These are phyloP conservation scores for Aspidiotus rigidus DNA, from an alignment of 2,888 invertebrate species.

Conservation along the genomic window DNA sequence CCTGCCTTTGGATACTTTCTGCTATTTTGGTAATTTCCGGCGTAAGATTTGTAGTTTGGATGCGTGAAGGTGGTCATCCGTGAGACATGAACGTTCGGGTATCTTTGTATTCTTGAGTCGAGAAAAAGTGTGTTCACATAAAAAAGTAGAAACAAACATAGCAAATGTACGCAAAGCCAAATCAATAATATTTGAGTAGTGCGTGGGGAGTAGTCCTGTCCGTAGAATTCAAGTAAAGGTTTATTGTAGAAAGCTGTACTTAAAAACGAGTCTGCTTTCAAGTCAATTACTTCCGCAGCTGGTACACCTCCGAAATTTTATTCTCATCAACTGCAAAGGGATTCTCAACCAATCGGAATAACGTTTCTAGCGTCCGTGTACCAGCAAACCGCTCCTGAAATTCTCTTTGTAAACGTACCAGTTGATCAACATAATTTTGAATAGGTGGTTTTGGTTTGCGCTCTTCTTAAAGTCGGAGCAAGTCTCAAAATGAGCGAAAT, in stretches of 20 bases:
- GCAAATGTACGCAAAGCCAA: not conserved
- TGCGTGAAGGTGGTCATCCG: no score
- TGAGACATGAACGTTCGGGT: no score
- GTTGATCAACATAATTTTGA: not conserved
- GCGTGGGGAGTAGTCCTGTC: not conserved
- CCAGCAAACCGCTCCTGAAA: not conserved
- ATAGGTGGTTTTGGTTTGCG: not conserved
- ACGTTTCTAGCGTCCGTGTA: not conserved
- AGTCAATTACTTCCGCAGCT: not conserved
- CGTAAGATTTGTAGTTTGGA: no score
- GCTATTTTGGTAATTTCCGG: no score
- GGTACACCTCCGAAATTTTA: not conserved
- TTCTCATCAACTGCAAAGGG: not conserved
- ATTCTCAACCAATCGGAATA: not conserved
- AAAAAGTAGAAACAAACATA: no score
- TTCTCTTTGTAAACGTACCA: not conserved
- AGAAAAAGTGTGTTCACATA: no score
- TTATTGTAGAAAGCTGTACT: not conserved
- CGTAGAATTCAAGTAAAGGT: not conserved
- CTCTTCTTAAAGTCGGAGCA: not conserved
- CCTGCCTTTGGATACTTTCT: no score
- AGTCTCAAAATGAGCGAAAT: not conserved
- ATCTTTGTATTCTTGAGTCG: no score
- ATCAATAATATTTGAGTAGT: not conserved
- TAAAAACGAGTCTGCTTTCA: constrained; percentile 1